Evolutionary conservation across 35 echinoderm and acorn worm species (phyloP).

Genomic region (Heliocidaris erythrogramma): DNA sequence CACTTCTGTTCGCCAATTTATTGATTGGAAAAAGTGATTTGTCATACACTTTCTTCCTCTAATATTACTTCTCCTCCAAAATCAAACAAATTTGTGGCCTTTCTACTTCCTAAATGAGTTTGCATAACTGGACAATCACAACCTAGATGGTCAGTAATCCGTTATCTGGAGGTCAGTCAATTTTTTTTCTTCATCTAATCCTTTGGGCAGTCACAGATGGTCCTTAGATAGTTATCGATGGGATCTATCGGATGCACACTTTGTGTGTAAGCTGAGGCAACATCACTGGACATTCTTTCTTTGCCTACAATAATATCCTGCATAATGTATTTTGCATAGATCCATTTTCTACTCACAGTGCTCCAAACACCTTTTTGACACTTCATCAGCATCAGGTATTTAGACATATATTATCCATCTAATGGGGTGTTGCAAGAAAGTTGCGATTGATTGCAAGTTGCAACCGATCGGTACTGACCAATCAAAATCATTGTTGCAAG

Average conservation of each 20-base stretch:
- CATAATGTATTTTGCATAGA: too few relatives aligned
- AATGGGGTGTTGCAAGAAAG: too few relatives aligned
- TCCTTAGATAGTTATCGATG: neutral
- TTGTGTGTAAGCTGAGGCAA: neutral
- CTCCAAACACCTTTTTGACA: too few relatives aligned
- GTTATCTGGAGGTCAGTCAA: neutral
- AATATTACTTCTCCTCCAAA: neutral
- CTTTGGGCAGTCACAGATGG: neutral
- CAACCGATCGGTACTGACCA: too few relatives aligned
- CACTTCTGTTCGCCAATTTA: neutral
- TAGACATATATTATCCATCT: too few relatives aligned
- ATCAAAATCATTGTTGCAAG: too few relatives aligned
- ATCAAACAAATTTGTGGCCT: neutral
- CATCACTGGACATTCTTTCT: too few relatives aligned
- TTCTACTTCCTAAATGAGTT: neutral
- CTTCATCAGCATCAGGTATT: too few relatives aligned
- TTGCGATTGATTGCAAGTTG: too few relatives aligned
- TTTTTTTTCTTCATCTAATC: neutral
- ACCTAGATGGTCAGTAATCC: neutral
- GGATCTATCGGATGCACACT: neutral
- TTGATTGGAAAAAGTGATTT: conserved; percentile 31
- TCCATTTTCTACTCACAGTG: too few relatives aligned
- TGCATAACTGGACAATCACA: neutral
- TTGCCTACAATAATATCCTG: too few relatives aligned
- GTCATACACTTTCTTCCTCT: neutral